Percentiles rank a stretch among this genome's conserved stretches.
phyloP scores from a whole-genome alignment of 1,140 invertebrate genomes.

The Chlorops oryzae region DNA sequence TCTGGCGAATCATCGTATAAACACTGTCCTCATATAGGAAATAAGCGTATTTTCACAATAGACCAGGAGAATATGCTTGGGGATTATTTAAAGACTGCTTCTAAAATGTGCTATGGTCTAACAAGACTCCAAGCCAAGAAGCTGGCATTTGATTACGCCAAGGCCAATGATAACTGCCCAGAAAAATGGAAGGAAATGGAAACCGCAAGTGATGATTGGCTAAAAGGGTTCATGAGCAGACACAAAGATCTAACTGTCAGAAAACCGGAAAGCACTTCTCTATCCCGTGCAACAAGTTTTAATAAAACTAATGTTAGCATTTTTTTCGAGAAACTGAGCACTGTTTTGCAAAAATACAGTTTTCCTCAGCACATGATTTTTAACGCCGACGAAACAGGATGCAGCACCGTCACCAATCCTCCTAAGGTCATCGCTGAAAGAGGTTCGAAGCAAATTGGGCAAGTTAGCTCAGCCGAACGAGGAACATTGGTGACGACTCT shows the following conservation, averaged over 20 bases:
- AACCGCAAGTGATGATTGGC: background rate
- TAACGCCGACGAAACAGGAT: background rate
- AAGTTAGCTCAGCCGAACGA: background rate
- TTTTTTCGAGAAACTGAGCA: background rate
- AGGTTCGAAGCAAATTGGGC: background rate
- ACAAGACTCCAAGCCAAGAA: no score
- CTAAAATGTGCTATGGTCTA: no score
- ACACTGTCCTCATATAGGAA: no score
- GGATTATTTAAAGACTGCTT: no score
- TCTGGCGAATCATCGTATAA: no score
- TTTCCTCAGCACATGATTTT: background rate
- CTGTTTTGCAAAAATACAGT: background rate
- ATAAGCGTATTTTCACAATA: no score
- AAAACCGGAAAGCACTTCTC: background rate
- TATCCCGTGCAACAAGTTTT: background rate
- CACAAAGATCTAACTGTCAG: background rate
- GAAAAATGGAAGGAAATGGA: background rate
- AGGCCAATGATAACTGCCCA: no score
- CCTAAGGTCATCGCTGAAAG: background rate
- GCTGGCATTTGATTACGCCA: no score
- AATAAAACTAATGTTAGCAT: background rate
- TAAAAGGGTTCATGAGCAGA: background rate
- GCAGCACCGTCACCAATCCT: background rate
- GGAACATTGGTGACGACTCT: background rate
- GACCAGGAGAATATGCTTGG: no score